A percentile compares a stretch with the other conserved stretches of the same genome.
phyloP scores from a whole-genome alignment of 1,140 invertebrate species.

The Holcopasites calliopsidis region DNA sequence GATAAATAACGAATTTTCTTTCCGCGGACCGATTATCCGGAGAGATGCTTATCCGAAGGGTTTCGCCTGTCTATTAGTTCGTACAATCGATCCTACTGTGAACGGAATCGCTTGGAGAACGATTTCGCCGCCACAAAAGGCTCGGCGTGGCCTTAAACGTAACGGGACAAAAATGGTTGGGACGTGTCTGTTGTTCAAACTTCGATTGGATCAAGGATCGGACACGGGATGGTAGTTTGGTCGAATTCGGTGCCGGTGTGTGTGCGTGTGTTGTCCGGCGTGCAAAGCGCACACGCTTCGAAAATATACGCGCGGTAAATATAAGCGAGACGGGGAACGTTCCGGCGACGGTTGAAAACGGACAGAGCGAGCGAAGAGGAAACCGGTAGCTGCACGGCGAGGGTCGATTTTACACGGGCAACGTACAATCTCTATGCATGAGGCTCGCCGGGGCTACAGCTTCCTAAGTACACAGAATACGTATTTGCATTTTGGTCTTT shows the following conservation, averaged over 20 bases:
- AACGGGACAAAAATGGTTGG: not conserved
- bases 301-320: constrained; percentile 6
- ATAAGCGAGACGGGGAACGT: not conserved
- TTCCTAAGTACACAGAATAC: constrained; percentile 78
- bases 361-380: constrained; percentile 12
- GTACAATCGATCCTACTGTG: not conserved
- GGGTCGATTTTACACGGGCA: constrained; percentile 72
- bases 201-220: constrained; percentile 44
- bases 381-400: constrained; percentile 43
- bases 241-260: constrained; percentile 12
- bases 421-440: constrained; percentile 78
- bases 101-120: too few relatives aligned
- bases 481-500: constrained; percentile 79
- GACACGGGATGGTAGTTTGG: constrained; percentile 39
- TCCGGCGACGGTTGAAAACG: constrained; percentile 2
- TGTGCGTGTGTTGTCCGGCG: constrained; percentile 12
- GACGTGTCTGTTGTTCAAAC: constrained; percentile 32
- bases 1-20: too few relatives aligned
- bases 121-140: not conserved
- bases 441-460: constrained; percentile 74
- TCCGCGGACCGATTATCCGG: too few relatives aligned
- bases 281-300: not conserved
- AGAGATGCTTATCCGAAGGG: too few relatives aligned
- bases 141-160: not conserved
- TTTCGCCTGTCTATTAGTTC: too few relatives aligned